Evolutionary conservation across 37 sponge, comb jelly and placozoan species (phyloP), one percentile per base, ranked within the genome.

Genomic region (Beroe forskalii): DNA sequence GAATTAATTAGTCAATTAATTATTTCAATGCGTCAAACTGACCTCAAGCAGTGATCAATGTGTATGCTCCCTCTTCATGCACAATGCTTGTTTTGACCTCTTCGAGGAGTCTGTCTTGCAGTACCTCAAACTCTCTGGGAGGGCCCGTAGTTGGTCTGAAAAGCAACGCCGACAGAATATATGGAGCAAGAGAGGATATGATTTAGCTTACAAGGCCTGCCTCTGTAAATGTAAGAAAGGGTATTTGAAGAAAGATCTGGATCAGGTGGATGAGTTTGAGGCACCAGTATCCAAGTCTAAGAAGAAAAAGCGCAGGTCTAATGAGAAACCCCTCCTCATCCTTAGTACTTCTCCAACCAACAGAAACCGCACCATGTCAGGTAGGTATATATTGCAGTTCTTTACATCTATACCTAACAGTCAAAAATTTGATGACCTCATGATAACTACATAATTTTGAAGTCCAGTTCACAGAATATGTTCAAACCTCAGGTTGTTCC

Each of bases 161-260:
- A 96, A 96, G 91, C 97, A 96, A 60, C 90, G 97, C 2, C 90
- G 89, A 35, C 97, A 96, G 62, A 95, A 95, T 69, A 90, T 96
- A 61, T 96, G 97, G 97, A 96, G 92, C 32, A 96, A 96, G 91
- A 93, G 93, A 76, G 97, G 97, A 60, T 96, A 96, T 90, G 97
- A 96, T 76, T 86, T 96, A 61, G 91, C 95, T 0, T 91, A 86
- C 75, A 96, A 95, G 90, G 43, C 92, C 19, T 94, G 93, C 91
- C 41, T 90, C 2, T 96, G 97, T 38, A 91, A 91, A 1, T 96
- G 97, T 40, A 90, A 60, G 32, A 96, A 93, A 61, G 97, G 97
- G 0, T 89, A 83, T 14, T 62, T 96, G 23, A 66, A 90, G 3
- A 92, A 92, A 67, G 97, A 96, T 67, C 64, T 93, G 39, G 92